Base-by-base conservation (phyloP, 2,113 vertebrate genomes). In the Haplotaxodon microlepis region DNA sequence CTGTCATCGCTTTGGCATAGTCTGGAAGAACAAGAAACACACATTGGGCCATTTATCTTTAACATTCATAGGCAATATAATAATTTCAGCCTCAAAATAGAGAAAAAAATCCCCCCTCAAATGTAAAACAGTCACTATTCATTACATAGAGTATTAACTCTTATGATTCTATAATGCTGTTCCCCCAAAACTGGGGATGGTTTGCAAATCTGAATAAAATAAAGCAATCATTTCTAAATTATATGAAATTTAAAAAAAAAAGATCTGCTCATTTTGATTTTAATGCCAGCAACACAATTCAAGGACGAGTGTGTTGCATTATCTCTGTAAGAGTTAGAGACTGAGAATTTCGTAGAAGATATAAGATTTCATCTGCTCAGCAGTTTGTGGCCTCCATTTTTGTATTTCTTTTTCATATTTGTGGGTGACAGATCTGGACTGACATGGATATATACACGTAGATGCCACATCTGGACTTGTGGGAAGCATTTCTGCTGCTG, bases 1-100 rank as follows among this genome's bases (percentile, higher is more conserved):
- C 24, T 78, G 71, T 50, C 71, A 78, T 78, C 16, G 7, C 71
- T 78, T 50, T 31, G 45, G 71, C 16, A 50, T 50, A 19, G 42
- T 29, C 71, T 78, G 71, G 45, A 78, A 50, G 71, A 50, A 78
- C 71, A 50, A 78, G 71, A 78, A 78, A 31, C 42, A 50, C 42
- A 50, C 45, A 78, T 12, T 31, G 5, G 42, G 24, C 45, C 27
- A 31, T 78, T 78, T 31, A 50, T 50, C 42, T 78, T 78, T 27
- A 78, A 78, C 9, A 29, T 31, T 78, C 42, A 50, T 29, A n/a
- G 27, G 6, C 27, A 78, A 78, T 78, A 31, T 50, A 50, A 78
- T 31, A 31, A 50, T n/a, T 8, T 78, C 42, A 78, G 27, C 71
- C 10, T 50, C 71, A 50, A 31, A 50, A 78, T 31, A 8, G 9